These are phyloP conservation scores for Pseudotriccus pelzelni DNA, from an alignment of 2,797 vertebrate genomes.

Conservation along the genomic window DNA sequence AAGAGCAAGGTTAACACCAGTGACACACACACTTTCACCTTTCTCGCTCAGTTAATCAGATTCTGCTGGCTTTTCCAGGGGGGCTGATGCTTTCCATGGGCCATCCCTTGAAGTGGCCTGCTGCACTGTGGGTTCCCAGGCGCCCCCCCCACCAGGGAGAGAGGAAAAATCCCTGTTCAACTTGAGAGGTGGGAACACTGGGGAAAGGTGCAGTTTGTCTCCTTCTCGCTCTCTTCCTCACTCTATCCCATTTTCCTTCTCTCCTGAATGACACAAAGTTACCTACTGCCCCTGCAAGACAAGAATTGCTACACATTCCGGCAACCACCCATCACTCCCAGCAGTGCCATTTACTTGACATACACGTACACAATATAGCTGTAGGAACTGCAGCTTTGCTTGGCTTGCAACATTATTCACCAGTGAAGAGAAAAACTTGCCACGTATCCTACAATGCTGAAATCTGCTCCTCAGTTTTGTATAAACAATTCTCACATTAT, in stretches of 20 bases:
- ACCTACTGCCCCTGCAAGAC: neutral
- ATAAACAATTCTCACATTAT: slow-evolving; percentile 67
- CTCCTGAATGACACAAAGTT: slow-evolving; percentile 10
- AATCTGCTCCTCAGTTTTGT: slow-evolving; percentile 47
- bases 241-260: neutral
- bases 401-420: slow-evolving; percentile 44
- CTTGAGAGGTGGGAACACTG: neutral
- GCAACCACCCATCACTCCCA: slow-evolving; percentile 1
- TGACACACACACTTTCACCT: neutral
- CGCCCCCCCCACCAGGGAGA: neutral
- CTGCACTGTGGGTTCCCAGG: neutral
- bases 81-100: neutral
- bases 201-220: neutral
- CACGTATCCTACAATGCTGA: slow-evolving; percentile 33
- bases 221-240: neutral
- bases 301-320: neutral
- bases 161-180: neutral
- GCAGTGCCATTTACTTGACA: slow-evolving; percentile 38
- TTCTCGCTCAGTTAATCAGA: neutral
- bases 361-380: neutral
- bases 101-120: neutral
- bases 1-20: neutral
- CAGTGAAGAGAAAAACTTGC: slow-evolving; percentile 14
- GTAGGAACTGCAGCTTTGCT: slow-evolving; percentile 52
- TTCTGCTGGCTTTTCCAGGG: neutral